phyloP scores from a whole-genome alignment of 2,113 vertebrate species.

The Drymodes brunneopygia region DNA sequence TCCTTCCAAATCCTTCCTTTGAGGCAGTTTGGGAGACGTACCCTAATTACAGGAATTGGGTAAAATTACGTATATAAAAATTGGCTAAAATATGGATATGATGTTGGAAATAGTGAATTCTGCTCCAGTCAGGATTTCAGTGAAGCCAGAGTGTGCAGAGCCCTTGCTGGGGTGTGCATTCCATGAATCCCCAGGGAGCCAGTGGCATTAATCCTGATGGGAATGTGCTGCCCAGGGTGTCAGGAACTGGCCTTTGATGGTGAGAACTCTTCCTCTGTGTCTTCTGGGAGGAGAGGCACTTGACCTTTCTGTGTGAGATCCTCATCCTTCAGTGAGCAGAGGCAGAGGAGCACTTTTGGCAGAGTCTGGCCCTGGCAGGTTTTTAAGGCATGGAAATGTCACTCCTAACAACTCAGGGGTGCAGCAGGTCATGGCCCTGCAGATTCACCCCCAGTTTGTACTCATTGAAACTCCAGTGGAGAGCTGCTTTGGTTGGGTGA shows the following conservation, averaged over 20 bases:
- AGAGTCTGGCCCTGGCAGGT: not conserved
- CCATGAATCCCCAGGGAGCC: not conserved
- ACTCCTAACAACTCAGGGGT: not conserved
- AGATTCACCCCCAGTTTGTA: not conserved
- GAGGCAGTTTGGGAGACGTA: not conserved
- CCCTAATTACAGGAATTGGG: not conserved
- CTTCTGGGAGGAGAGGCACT: not conserved
- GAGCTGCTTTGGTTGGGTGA: not conserved
- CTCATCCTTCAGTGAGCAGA: not conserved
- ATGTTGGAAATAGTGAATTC: not conserved
- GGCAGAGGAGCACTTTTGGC: not conserved
- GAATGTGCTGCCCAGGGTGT: not conserved
- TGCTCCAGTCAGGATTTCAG: not conserved
- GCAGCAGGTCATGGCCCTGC: not conserved
- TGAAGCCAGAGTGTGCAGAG: not conserved
- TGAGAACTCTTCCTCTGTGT: not conserved
- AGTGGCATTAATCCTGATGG: not conserved
- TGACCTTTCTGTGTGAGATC: not conserved
- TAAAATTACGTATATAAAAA: too few relatives aligned
- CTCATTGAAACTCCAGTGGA: not conserved
- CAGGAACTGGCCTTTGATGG: not conserved
- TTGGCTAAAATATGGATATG: not conserved
- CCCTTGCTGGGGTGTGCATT: not conserved
- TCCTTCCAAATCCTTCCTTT: too few relatives aligned
- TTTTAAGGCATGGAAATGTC: not conserved